A percentile compares a stretch with the other conserved stretches of the same genome.
These are phyloP conservation scores for Eulemur macaco DNA, from an alignment of 2,113 vertebrate species.

Conservation along the genomic window DNA sequence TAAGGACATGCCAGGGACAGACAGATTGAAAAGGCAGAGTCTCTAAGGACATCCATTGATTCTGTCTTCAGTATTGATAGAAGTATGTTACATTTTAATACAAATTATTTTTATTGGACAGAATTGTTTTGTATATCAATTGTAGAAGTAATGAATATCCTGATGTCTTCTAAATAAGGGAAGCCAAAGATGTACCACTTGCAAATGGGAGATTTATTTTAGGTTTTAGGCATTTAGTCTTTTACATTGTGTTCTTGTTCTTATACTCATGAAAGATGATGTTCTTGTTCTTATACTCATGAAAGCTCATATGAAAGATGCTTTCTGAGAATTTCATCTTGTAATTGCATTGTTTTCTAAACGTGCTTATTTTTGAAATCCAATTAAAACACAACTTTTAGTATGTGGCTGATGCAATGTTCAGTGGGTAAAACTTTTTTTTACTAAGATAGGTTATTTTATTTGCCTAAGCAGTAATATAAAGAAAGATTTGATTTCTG, in stretches of 20 bases:
- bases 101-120: neutral
- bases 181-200: neutral
- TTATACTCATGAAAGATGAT: neutral
- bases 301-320: neutral
- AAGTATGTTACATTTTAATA: neutral
- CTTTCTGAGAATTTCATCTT: conserved; percentile 24
- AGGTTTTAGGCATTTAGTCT: neutral
- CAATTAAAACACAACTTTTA: conserved; percentile 6
- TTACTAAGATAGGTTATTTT: conserved; percentile 22
- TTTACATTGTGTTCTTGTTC: neutral
- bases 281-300: neutral
- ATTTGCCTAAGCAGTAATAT: neutral
- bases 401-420: neutral
- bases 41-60: neutral
- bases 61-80: neutral
- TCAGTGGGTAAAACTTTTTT: neutral
- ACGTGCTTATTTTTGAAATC: conserved; percentile 1
- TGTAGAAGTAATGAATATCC: neutral
- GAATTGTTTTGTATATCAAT: neutral
- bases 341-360: neutral
- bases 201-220: neutral
- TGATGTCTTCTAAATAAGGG: neutral
- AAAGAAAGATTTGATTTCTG: neutral
- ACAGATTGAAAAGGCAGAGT: neutral
- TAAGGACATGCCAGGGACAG: neutral